A percentile compares a stretch with the other conserved stretches of the same genome.
Evolutionary conservation across 2,888 invertebrate genomes (phyloP).

Genomic region (Sicus ferrugineus): DNA sequence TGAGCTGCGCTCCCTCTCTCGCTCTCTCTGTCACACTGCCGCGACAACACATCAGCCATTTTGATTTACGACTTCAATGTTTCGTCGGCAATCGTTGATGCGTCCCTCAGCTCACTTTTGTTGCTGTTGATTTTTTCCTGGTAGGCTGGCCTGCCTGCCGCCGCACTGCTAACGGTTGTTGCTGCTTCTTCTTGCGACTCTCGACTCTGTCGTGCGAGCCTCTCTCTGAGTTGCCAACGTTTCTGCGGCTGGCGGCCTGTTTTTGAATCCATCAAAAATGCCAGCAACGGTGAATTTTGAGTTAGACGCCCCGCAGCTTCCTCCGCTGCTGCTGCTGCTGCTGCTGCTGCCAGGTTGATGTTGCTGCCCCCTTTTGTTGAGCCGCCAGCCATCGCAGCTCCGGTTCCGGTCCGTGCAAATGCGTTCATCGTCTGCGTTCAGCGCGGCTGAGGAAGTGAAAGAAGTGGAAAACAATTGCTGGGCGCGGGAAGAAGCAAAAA

Average conservation of each 20-base stretch:
- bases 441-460: neutral
- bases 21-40: conserved; percentile 39
- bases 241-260: neutral
- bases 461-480: conserved; percentile 9
- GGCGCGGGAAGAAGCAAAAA: conserved; percentile 5
- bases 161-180: conserved; percentile 35
- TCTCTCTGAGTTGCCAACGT: conserved; percentile 24
- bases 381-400: neutral
- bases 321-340: too few species aligned
- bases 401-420: conserved; percentile 23
- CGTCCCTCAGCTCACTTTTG: conserved; percentile 39
- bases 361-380: neutral
- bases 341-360: neutral
- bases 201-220: neutral
- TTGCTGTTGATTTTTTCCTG: conserved; percentile 23
- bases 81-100: conserved; percentile 42
- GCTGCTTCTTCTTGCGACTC: conserved; percentile 20
- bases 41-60: conserved; percentile 61
- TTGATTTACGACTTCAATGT: conserved; percentile 61
- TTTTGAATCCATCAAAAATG: conserved; percentile 30
- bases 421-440: neutral
- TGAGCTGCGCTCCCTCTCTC: conserved; percentile 19
- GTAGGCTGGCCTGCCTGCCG: conserved; percentile 6
- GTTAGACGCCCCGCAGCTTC: conserved; percentile 22
- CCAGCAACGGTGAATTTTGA: conserved; percentile 31